Conservation (phyloP, 2,888 invertebrate genomes). For the Cephus pygmeus region DNA sequence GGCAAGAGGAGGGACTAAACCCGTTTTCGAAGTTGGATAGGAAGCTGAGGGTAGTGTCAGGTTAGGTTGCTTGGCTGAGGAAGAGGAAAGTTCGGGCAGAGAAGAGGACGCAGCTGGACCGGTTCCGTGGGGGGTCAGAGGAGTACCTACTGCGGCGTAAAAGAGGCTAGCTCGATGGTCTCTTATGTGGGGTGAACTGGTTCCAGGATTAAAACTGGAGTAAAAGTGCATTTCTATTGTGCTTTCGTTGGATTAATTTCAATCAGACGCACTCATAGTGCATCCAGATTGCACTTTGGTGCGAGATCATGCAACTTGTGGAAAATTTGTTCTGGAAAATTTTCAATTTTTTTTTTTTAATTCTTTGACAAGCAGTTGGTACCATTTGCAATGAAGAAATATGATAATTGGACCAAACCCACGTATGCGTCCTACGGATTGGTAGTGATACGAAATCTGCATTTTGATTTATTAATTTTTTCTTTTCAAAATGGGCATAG, state of each 20-base stretch:
- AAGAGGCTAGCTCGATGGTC: conserved; percentile 48
- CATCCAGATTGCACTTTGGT: neutral
- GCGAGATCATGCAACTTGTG: neutral
- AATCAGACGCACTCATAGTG: neutral
- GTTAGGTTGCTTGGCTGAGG: conserved; percentile 11
- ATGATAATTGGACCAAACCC: neutral
- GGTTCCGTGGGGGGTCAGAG: conserved; percentile 20
- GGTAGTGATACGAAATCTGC: neutral
- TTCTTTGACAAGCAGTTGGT: neutral
- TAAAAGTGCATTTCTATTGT: conserved; percentile 53
- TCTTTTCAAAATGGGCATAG: neutral
- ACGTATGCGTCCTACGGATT: neutral
- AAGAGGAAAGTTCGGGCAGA: conserved; percentile 26
- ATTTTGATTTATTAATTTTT: neutral
- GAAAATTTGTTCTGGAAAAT: neutral
- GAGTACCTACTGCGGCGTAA: conserved; percentile 21
- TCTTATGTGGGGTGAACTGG: conserved; percentile 54
- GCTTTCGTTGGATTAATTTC: conserved; percentile 27
- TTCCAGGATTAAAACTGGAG: conserved; percentile 55
- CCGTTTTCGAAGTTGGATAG: neutral
- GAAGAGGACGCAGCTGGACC: conserved; percentile 18
- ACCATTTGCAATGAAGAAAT: neutral
- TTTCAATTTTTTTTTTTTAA: neutral
- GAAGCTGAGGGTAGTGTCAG: neutral
- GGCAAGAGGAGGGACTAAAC: neutral